These are phyloP conservation scores for Lepidurus packardi DNA, from an alignment of 1,140 invertebrate species.

Conservation along the genomic window DNA sequence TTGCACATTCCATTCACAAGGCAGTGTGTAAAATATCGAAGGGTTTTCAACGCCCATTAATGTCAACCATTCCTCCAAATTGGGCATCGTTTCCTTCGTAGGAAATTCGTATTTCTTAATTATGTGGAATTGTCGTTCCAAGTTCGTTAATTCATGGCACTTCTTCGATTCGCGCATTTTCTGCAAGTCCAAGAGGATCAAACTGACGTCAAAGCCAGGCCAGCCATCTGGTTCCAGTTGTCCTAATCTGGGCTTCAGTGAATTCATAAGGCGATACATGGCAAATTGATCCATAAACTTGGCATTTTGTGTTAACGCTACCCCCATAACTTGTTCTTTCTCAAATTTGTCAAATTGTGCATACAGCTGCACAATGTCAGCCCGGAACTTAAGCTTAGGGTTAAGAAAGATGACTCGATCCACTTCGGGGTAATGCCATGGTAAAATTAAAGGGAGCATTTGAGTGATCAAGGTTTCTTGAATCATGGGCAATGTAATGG, in stretches of 20 bases:
- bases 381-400: constrained; percentile 30
- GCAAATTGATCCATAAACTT: constrained; percentile 36
- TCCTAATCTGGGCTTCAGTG: constrained; percentile 32
- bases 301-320: constrained; percentile 31
- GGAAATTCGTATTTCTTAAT: constrained; percentile 37
- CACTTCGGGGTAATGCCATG: constrained; percentile 35
- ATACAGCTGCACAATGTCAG: constrained; percentile 35
- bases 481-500: constrained; percentile 26
- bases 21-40: constrained; percentile 36
- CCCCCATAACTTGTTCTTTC: constrained; percentile 33
- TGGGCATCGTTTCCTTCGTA: constrained; percentile 29
- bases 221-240: constrained; percentile 33
- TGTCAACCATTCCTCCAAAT: constrained; percentile 37
- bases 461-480: constrained; percentile 33
- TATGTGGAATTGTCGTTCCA: constrained; percentile 32
- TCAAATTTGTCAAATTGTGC: constrained; percentile 34
- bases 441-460: constrained; percentile 36
- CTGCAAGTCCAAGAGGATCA: constrained; percentile 36
- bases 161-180: constrained; percentile 34
- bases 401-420: constrained; percentile 35
- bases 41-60: constrained; percentile 35
- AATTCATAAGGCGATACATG: constrained; percentile 32
- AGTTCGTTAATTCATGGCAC: constrained; percentile 33
- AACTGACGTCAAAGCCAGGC: constrained; percentile 36
- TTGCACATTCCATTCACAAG: constrained; percentile 38